Percentiles rank a stretch among this genome's conserved stretches.
Conservation (phyloP, 2,797 vertebrate species). For the Phoxinus dragarum region DNA sequence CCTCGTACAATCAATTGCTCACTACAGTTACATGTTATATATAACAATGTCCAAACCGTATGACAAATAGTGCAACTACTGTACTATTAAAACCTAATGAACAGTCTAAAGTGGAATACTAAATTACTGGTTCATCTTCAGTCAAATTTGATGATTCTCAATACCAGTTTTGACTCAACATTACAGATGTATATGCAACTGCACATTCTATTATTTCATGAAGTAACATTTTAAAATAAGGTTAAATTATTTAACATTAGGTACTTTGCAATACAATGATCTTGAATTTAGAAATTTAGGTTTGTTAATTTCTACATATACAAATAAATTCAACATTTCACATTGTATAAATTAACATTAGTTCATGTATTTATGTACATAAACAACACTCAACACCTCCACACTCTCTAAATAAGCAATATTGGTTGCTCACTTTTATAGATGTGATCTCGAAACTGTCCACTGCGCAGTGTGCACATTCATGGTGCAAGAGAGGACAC, state of each 20-base stretch:
- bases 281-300: background rate
- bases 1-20: too few relatives aligned
- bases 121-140: background rate
- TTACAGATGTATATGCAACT: background rate
- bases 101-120: background rate
- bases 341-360: background rate
- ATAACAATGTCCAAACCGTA: slow-evolving; percentile 23
- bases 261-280: background rate
- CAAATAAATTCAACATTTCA: background rate
- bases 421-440: too few relatives aligned
- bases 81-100: background rate
- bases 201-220: background rate
- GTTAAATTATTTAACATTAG: background rate
- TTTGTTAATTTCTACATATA: background rate
- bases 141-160: background rate
- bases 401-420: too few relatives aligned
- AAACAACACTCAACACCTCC: too few relatives aligned
- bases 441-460: too few relatives aligned
- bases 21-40: too few relatives aligned
- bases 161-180: background rate
- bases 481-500: too few relatives aligned
- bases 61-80: slow-evolving; percentile 4
- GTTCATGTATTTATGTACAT: too few relatives aligned
- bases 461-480: too few relatives aligned
- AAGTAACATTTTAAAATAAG: background rate